Conservation (phyloP, 1,140 invertebrate species). For the Agraylea sexmaculata region DNA sequence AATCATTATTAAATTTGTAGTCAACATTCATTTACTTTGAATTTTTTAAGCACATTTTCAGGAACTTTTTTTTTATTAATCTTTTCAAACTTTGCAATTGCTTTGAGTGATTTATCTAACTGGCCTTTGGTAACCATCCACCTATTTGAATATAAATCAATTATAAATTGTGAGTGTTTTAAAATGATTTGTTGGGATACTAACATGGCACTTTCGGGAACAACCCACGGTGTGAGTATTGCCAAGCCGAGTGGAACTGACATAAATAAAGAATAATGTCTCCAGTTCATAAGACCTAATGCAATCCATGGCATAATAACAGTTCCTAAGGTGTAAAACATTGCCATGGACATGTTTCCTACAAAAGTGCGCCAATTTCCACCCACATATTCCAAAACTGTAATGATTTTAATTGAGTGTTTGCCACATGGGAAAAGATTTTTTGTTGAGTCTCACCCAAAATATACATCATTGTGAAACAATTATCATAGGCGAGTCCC, state of each 20-base stretch:
- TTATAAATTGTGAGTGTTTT: not conserved
- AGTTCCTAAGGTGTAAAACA: conserved; percentile 74
- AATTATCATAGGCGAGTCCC: conserved; percentile 79
- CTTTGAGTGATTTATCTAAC: conserved; percentile 61
- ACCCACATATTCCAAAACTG: conserved; percentile 78
- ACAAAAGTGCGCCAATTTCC: conserved; percentile 80
- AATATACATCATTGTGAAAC: conserved; percentile 90
- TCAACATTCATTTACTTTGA: too few relatives aligned
- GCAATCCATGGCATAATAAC: conserved; percentile 72
- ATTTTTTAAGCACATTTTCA: too few relatives aligned
- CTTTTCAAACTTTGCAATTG: conserved; percentile 66
- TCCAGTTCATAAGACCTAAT: conserved; percentile 63
- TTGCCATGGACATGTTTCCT: conserved; percentile 79
- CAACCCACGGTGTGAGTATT: conserved; percentile 56
- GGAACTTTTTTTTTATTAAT: conserved; percentile 66
- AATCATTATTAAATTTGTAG: too few relatives aligned
- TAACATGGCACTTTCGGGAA: conserved; percentile 72
- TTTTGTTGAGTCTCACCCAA: conserved; percentile 48
- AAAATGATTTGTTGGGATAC: not conserved
- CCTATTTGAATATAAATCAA: conserved; percentile 23
- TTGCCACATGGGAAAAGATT: too few relatives aligned
- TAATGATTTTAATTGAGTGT: too few relatives aligned
- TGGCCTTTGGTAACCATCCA: conserved; percentile 76
- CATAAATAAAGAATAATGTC: conserved; percentile 55
- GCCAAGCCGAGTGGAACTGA: conserved; percentile 60